Base-by-base conservation (phyloP, 2,113 vertebrate species). In the Cynoglossus semilaevis region DNA sequence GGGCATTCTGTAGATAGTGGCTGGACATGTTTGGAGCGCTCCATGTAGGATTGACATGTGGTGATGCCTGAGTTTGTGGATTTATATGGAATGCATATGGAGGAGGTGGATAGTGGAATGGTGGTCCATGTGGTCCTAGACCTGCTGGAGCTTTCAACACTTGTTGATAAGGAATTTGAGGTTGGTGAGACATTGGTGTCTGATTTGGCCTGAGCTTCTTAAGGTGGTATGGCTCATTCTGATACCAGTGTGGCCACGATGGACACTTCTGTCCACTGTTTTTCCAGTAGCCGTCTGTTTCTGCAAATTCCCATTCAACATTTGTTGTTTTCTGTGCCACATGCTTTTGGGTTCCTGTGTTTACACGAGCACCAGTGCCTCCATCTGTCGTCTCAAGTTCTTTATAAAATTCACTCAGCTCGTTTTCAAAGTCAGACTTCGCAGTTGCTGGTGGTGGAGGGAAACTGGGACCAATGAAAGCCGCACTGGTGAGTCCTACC, bases 381-480 rank as follows among this genome's bases (percentile, higher is more conserved):
- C 68, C 37, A 18, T 87, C 82, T 2, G 87, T 76, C 47, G 83
- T 35, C 51, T 84, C 79, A 0, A 92, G 82, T 67, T 92, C 91
- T 82, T 84, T 88, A 69, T 92, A 92, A 66, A 92, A 92, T 44
- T 88, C 80, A 17, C 52, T 86, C 51, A 92, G 74, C 2, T 86
- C 67, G 38, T 89, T 70, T 37, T 92, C 87, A 5, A 91, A 48
- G 15, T 80, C 52, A 2, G 48, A 5, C 29, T 76, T 57, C 2
- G 19, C n/a, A 9, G 12, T n/a, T 8, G 11, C 4, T 17, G 42
- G 12, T 13, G 29, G 1, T 4, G 81, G 70, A 46, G 79, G 84
- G 61, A 82, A 81, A 3, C 68, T 36, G 12, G 89, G 88, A 6
- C 89, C 89, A 7, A 91, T 91, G 52, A 91, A 92, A 5, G 70